Evolutionary conservation across 1,140 invertebrate species (phyloP).

Genomic region (Rhagoletis zephyria): DNA sequence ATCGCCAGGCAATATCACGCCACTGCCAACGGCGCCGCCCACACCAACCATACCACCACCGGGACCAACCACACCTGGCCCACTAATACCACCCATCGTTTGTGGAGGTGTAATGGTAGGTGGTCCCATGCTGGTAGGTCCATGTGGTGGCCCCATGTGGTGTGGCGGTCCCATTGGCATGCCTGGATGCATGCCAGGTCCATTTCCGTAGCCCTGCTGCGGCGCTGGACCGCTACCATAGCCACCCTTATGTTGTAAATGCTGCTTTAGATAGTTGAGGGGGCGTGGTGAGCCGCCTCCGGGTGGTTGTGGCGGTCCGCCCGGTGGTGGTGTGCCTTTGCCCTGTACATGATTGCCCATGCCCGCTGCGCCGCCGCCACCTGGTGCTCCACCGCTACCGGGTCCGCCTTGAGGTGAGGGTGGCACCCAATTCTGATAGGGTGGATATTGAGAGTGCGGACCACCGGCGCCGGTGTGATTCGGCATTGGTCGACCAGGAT

Average conservation of each 20-base stretch:
- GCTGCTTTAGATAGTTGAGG: slow-evolving; percentile 80
- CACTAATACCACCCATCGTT: slow-evolving; percentile 65
- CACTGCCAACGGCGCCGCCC: slow-evolving; percentile 59
- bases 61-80: slow-evolving; percentile 63
- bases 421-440: slow-evolving; percentile 74
- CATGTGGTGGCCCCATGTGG: slow-evolving; percentile 77
- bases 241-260: slow-evolving; percentile 80
- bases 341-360: slow-evolving; percentile 72
- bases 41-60: slow-evolving; percentile 24
- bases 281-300: slow-evolving; percentile 73
- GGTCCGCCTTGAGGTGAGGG: slow-evolving; percentile 64
- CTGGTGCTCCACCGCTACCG: slow-evolving; percentile 60
- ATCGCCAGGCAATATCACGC: slow-evolving; percentile 59
- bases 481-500: slow-evolving; percentile 75
- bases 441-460: slow-evolving; percentile 75
- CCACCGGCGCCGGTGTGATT: slow-evolving; percentile 74
- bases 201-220: slow-evolving; percentile 76
- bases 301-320: slow-evolving; percentile 60
- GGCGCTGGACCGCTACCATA: slow-evolving; percentile 76
- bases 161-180: slow-evolving; percentile 76
- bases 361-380: slow-evolving; percentile 60
- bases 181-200: slow-evolving; percentile 71
- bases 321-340: slow-evolving; percentile 66
- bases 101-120: slow-evolving; percentile 72
- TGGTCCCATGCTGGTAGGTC: slow-evolving; percentile 74